Percentiles rank a stretch among this genome's conserved stretches.
Conservation (phyloP, 2,797 vertebrate species). For the Leontocebus nigricollis region DNA sequence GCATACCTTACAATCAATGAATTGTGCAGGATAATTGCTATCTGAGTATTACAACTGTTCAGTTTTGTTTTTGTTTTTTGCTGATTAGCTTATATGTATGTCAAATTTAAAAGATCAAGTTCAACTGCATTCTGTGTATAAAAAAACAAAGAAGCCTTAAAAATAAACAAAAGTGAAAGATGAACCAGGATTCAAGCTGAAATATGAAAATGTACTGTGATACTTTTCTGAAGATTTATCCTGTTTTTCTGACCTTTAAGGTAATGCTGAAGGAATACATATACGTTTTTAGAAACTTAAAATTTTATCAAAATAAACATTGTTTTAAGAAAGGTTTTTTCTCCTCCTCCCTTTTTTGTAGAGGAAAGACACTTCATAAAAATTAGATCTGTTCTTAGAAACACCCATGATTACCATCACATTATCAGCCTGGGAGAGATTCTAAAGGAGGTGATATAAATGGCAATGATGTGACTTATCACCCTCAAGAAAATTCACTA, state of each 20-base stretch:
- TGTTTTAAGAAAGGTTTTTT: neutral
- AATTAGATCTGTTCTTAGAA: neutral
- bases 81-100: conserved; percentile 84
- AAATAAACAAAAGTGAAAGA: conserved; percentile 78
- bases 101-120: conserved; percentile 86
- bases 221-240: conserved; percentile 76
- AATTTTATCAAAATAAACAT: neutral
- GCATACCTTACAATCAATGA: conserved; percentile 91
- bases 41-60: conserved; percentile 90
- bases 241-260: conserved; percentile 63
- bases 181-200: conserved; percentile 74
- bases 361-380: neutral
- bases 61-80: conserved; percentile 82
- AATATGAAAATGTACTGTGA: conserved; percentile 75
- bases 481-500: neutral
- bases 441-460: neutral
- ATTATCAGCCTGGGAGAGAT: fast-evolving
- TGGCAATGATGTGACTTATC: neutral
- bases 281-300: conserved; percentile 36
- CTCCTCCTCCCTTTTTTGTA: neutral
- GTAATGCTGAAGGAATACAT: conserved; percentile 5
- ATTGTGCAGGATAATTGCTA: conserved; percentile 91
- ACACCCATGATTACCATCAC: fast-evolving
- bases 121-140: conserved; percentile 88
- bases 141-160: conserved; percentile 83